A percentile compares a stretch with the other conserved stretches of the same genome.
These are phyloP conservation scores for Camarhynchus parvulus DNA, from an alignment of 2,113 vertebrate species.

Conservation along the genomic window DNA sequence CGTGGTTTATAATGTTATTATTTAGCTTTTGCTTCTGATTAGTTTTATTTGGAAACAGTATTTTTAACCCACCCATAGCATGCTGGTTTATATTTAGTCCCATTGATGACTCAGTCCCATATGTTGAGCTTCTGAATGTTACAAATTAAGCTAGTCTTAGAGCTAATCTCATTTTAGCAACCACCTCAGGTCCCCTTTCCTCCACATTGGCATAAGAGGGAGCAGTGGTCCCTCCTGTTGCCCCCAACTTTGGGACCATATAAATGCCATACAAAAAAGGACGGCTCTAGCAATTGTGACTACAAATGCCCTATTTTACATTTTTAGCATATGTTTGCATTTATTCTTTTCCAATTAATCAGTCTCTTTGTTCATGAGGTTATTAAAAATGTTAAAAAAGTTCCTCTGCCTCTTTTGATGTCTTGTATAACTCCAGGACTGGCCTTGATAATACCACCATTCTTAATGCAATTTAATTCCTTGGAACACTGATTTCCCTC, in stretches of 20 bases:
- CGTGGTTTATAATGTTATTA: constrained; percentile 42
- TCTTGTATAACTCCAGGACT: not conserved
- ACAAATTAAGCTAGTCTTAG: constrained; percentile 13
- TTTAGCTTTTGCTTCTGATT: constrained; percentile 69
- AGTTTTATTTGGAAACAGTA: constrained; percentile 64
- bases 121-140: constrained; percentile 33
- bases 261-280: not conserved
- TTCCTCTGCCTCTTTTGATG: constrained; percentile 39
- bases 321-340: constrained; percentile 27
- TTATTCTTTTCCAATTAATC: constrained; percentile 14
- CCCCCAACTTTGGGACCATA: not conserved
- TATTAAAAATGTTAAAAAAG: not conserved
- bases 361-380: not conserved
- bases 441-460: not conserved
- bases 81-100: constrained; percentile 56
- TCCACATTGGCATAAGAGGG: not conserved
- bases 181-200: not conserved
- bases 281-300: not conserved
- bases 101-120: constrained; percentile 14
- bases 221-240: not conserved
- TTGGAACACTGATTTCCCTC: not conserved
- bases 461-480: not conserved
- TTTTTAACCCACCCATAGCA: constrained; percentile 19
- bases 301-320: not conserved
- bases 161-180: constrained; percentile 15